These are phyloP conservation scores for Chydorus sphaericus DNA, from an alignment of 2,888 invertebrate species.

Conservation along the genomic window DNA sequence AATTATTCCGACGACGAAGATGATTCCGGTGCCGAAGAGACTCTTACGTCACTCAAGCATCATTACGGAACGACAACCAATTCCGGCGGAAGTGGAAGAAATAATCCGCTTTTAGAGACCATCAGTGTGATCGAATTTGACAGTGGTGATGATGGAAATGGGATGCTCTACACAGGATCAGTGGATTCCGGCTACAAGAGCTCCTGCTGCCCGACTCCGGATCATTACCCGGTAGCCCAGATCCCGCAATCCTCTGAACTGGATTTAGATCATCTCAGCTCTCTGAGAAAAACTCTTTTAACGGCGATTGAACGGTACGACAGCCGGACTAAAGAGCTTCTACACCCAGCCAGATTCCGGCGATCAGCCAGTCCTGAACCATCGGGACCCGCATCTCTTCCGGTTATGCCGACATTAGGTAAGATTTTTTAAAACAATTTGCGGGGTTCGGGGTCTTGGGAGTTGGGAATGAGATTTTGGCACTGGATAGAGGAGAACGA, in stretches of 20 bases:
- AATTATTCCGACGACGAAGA: slow-evolving; percentile 7
- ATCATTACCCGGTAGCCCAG: slow-evolving; percentile 18
- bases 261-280: slow-evolving; percentile 25
- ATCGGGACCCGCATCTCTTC: no score
- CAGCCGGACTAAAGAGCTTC: slow-evolving; percentile 1
- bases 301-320: slow-evolving; percentile 25
- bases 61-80: no score
- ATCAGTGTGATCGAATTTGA: slow-evolving; percentile 27
- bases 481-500: no score
- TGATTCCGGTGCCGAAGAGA: not conserved
- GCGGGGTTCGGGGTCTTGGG: no score
- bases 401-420: no score
- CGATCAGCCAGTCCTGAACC: no score
- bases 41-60: no score
- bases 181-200: slow-evolving; percentile 29
- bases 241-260: slow-evolving; percentile 13
- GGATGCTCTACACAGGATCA: slow-evolving; percentile 24
- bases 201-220: slow-evolving; percentile 28
- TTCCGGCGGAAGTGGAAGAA: not conserved
- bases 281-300: slow-evolving; percentile 24
- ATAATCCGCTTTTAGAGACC: slow-evolving; percentile 26
- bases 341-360: no score
- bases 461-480: no score
- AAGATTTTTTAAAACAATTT: no score
- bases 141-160: slow-evolving; percentile 17